A percentile compares a stretch with the other conserved stretches of the same genome.
Conservation (phyloP, 2,888 invertebrate genomes). For the Noctua fimbriata region DNA sequence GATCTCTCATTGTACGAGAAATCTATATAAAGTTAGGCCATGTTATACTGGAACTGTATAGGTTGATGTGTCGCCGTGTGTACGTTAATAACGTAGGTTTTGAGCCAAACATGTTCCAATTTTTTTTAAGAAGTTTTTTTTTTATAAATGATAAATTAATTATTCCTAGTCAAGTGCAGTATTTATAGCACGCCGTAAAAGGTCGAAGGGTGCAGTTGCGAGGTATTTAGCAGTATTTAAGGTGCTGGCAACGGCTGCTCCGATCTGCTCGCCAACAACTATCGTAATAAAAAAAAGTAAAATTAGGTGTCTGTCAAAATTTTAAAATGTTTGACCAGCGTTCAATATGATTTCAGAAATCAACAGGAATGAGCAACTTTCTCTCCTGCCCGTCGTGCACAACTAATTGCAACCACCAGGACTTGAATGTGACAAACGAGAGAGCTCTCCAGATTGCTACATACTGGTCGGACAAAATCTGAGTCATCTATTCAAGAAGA, state of each 20-base stretch:
- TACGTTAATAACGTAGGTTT: background rate
- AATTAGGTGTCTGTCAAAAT: background rate
- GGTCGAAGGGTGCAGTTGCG: conserved; percentile 32
- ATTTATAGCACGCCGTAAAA: conserved; percentile 11
- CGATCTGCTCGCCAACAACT: conserved; percentile 26
- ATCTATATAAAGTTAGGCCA: too few species aligned
- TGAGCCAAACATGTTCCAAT: background rate
- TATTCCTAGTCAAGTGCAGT: background rate
- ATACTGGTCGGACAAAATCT: too few species aligned
- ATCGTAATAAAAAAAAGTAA: conserved; percentile 10
- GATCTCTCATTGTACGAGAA: too few species aligned
- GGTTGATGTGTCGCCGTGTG: too few species aligned
- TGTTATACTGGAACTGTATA: too few species aligned
- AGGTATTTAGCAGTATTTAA: conserved; percentile 17
- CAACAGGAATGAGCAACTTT: background rate
- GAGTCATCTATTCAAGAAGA: too few species aligned
- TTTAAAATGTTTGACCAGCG: background rate
- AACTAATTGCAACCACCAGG: too few species aligned
- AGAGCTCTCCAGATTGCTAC: too few species aligned
- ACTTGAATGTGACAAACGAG: too few species aligned
- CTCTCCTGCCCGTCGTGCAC: too few species aligned
- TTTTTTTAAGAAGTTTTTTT: background rate
- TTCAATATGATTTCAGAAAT: background rate
- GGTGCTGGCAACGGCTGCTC: conserved; percentile 10
- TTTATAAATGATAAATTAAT: background rate